Conservation (phyloP, 2,888 invertebrate species). For the Papilio protenor region DNA sequence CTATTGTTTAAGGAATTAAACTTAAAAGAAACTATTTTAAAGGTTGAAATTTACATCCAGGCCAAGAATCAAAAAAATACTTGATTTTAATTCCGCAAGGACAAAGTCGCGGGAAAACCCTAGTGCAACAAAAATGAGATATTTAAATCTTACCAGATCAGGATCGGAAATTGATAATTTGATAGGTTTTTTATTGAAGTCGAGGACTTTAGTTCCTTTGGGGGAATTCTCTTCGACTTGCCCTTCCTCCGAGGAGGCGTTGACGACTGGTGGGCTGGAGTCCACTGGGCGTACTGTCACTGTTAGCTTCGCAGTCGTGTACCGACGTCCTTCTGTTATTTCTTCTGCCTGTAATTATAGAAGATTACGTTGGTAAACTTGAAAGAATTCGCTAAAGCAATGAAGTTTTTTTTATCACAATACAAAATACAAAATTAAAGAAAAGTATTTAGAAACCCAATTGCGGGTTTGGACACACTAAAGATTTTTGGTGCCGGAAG, state of each 20-base stretch:
- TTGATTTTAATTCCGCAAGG: no score
- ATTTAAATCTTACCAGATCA: constrained; percentile 88
- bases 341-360: constrained; percentile 88
- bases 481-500: no score
- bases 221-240: constrained; percentile 94
- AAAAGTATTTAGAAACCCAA: no score
- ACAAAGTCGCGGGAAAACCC: no score
- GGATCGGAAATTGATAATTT: constrained; percentile 91
- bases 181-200: constrained; percentile 87
- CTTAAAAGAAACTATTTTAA: not conserved
- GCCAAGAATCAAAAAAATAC: no score
- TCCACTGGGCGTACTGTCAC: constrained; percentile 94
- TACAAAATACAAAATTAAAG: no score
- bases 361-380: not conserved
- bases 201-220: constrained; percentile 91
- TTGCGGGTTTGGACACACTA: no score
- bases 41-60: not conserved
- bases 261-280: constrained; percentile 92
- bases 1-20: not conserved
- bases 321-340: constrained; percentile 90
- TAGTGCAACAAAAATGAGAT: no score
- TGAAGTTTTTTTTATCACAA: no score
- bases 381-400: no score
- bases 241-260: constrained; percentile 89
- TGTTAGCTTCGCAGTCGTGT: constrained; percentile 91